phyloP scores from a whole-genome alignment of 2,797 vertebrate genomes.

The Macropodus opercularis region DNA sequence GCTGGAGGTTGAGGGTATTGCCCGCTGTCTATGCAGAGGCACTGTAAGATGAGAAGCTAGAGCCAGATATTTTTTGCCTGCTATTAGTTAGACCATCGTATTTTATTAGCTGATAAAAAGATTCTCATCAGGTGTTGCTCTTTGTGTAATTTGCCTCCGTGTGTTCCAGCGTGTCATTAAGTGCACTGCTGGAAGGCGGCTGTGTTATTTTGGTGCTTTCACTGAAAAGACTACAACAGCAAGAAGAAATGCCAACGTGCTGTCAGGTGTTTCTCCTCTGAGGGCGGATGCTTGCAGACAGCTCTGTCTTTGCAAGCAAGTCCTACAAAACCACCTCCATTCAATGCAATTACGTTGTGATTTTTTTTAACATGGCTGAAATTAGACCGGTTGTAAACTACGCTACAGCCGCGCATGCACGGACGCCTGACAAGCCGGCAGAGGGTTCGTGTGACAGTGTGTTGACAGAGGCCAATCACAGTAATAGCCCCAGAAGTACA shows the following conservation, averaged over 20 bases:
- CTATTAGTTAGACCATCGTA: conserved; percentile 1
- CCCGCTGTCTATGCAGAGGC: conserved; percentile 29
- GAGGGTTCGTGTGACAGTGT: conserved; percentile 29
- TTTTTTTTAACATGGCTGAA: background rate
- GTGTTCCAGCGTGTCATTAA: conserved; percentile 58
- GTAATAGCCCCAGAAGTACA: conserved; percentile 47
- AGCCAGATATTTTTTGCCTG: conserved; percentile 5
- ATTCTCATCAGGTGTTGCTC: conserved; percentile 36
- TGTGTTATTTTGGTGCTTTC: conserved; percentile 60
- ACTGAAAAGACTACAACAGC: conserved; percentile 54
- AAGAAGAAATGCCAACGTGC: conserved; percentile 51
- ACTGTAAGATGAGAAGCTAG: conserved; percentile 3
- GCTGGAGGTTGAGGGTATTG: conserved; percentile 58
- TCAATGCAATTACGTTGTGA: conserved; percentile 5
- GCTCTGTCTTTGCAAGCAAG: conserved; percentile 16
- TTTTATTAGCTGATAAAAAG: conserved; percentile 39
- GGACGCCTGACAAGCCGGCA: conserved; percentile 11
- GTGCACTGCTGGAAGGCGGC: conserved; percentile 36
- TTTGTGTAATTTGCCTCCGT: conserved; percentile 38
- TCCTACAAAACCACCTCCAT: conserved; percentile 14
- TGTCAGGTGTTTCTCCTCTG: conserved; percentile 53
- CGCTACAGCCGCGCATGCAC: conserved; percentile 5
- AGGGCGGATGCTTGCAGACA: conserved; percentile 31
- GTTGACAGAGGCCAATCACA: conserved; percentile 53
- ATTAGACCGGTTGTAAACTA: conserved; percentile 6